Conservation (phyloP, 2,888 invertebrate genomes). For the Mimas tiliae region DNA sequence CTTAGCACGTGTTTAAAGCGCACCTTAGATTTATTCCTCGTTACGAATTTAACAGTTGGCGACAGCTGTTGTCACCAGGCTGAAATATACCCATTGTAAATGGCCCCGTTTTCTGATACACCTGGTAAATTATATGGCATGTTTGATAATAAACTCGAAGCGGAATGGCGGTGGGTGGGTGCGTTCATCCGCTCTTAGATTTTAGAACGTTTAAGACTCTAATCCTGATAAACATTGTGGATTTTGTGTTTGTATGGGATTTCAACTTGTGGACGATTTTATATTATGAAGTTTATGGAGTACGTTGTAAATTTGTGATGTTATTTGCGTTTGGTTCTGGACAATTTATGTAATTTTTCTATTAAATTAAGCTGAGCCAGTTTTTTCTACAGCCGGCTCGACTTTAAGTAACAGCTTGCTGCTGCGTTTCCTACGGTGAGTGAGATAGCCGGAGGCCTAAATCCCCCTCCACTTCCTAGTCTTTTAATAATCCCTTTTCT, state of each 20-base stretch:
- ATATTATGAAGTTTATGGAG: background rate
- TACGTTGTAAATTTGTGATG: background rate
- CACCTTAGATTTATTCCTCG: conserved; percentile 51
- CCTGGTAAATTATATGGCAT: conserved; percentile 54
- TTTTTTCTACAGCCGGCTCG: too few relatives aligned
- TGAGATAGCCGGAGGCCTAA: too few relatives aligned
- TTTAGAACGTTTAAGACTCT: background rate
- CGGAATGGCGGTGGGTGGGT: conserved; percentile 35
- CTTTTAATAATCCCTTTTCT: too few relatives aligned
- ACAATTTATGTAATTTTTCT: too few relatives aligned
- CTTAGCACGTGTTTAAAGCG: conserved; percentile 24
- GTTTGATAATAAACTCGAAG: conserved; percentile 54
- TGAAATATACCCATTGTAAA: conserved; percentile 59
- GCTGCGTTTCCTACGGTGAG: too few relatives aligned
- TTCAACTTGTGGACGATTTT: background rate
- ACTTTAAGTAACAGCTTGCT: too few relatives aligned
- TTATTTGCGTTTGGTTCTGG: background rate
- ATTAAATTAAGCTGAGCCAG: too few relatives aligned
- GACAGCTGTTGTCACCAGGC: conserved; percentile 57
- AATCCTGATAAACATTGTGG: conserved; percentile 1
- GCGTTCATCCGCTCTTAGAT: background rate
- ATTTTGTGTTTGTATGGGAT: background rate
- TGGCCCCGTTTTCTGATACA: conserved; percentile 55
- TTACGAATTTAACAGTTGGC: conserved; percentile 60
- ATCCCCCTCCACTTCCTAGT: too few relatives aligned